These are phyloP conservation scores for Drosophila guanche DNA, from an alignment of 1,140 invertebrate genomes.

Conservation along the genomic window DNA sequence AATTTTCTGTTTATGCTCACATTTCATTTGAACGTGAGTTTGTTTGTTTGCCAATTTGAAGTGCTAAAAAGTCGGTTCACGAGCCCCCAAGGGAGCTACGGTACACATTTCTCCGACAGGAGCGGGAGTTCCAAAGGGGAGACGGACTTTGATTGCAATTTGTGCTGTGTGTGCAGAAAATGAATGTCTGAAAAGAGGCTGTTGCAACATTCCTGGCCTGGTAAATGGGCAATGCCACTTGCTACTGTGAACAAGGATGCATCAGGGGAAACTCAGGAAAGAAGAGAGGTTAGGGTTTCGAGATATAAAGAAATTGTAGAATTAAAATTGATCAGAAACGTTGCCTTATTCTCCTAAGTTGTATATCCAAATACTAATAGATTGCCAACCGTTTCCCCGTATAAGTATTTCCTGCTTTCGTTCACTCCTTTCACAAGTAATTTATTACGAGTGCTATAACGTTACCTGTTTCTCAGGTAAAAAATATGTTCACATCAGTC, in stretches of 20 bases:
- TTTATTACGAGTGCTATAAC: slow-evolving; percentile 19
- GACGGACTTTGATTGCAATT: slow-evolving; percentile 71
- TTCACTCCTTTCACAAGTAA: slow-evolving; percentile 8
- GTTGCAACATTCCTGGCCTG: slow-evolving; percentile 16
- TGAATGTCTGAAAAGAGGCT: slow-evolving; percentile 40
- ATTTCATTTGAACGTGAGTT: slow-evolving; percentile 79
- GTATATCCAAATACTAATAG: not conserved
- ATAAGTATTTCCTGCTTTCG: not conserved
- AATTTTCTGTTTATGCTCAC: slow-evolving; percentile 79
- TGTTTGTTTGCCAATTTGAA: slow-evolving; percentile 80
- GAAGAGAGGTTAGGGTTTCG: too few relatives aligned
- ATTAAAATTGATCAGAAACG: not conserved
- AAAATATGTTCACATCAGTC: slow-evolving; percentile 38
- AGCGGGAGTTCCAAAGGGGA: slow-evolving; percentile 5
- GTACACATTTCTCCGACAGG: not conserved
- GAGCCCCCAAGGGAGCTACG: slow-evolving; percentile 10
- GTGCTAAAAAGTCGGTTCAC: slow-evolving; percentile 58
- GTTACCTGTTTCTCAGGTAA: too few relatives aligned
- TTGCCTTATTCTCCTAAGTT: not conserved
- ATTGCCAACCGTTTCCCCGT: not conserved
- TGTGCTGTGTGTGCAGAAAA: slow-evolving; percentile 67
- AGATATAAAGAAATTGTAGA: not conserved
- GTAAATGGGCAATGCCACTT: slow-evolving; percentile 37
- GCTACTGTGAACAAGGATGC: not conserved
- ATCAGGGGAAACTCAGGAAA: not conserved